Conservation (phyloP, 2,888 invertebrate genomes). For the Doris montereyensis region DNA sequence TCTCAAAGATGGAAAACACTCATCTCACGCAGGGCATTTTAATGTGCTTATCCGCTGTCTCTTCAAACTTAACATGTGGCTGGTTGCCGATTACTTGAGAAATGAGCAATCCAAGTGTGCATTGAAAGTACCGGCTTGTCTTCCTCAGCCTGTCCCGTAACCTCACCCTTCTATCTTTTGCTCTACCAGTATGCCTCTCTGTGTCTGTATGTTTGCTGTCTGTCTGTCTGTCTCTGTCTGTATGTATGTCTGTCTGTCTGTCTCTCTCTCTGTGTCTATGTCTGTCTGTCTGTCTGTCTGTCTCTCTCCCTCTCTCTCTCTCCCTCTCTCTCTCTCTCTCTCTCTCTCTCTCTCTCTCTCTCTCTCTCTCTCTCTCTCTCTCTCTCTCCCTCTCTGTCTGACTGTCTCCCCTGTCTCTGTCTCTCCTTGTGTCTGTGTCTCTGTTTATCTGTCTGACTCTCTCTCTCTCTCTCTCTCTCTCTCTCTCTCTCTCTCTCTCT, state of each 20-base stretch:
- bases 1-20: too few species aligned
- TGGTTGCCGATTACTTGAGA: too few species aligned
- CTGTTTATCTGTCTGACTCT: background rate
- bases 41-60: too few species aligned
- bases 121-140: too few species aligned
- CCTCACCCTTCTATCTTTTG: too few species aligned
- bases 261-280: background rate
- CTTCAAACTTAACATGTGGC: too few species aligned
- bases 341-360: slow-evolving; percentile 20
- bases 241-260: background rate
- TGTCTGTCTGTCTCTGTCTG: background rate
- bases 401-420: background rate
- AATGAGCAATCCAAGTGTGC: too few species aligned
- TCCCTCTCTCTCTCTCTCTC: background rate
- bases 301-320: slow-evolving; percentile 5
- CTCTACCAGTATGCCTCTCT: too few species aligned
- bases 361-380: slow-evolving; percentile 17
- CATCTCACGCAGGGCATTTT: too few species aligned
- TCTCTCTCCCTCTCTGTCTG: slow-evolving; percentile 22
- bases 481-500: slow-evolving; percentile 7
- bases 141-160: too few species aligned
- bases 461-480: background rate
- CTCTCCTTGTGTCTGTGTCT: background rate
- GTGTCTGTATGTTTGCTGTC: too few species aligned
- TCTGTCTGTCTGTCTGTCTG: background rate